Conservation (phyloP, 2,113 vertebrate genomes). For the Pica pica region DNA sequence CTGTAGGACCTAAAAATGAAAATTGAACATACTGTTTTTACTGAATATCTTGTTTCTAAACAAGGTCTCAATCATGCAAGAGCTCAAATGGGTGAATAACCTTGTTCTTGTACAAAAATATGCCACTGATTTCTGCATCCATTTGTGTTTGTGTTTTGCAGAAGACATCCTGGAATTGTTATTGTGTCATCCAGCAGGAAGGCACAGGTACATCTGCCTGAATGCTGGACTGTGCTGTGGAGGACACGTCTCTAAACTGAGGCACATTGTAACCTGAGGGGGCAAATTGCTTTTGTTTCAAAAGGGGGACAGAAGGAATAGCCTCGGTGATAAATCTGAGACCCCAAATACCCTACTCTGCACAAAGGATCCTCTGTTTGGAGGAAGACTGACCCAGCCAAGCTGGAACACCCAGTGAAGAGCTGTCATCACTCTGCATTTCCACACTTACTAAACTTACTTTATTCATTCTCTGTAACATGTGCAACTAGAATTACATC, state of each 20-base stretch:
- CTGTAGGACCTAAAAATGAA: neutral
- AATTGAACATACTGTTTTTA: neutral
- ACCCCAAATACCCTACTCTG: neutral
- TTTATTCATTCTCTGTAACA: neutral
- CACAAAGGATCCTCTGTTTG: neutral
- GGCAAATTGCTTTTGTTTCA: neutral
- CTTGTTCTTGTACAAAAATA: neutral
- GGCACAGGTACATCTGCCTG: neutral
- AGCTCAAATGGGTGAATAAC: neutral
- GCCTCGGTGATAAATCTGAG: neutral
- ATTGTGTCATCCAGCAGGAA: neutral
- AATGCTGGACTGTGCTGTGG: neutral
- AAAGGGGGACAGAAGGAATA: neutral
- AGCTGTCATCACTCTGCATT: neutral
- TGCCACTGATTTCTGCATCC: neutral
- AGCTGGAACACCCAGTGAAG: neutral
- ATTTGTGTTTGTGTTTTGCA: neutral
- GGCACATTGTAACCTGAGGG: neutral
- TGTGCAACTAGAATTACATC: neutral
- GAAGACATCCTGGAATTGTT: neutral
- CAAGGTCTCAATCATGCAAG: neutral
- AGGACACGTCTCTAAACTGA: neutral
- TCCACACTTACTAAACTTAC: neutral
- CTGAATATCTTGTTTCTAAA: neutral
- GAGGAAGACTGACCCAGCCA: neutral